These are phyloP conservation scores for Euura saliciscinereae DNA, from an alignment of 1,140 invertebrate genomes.

Conservation along the genomic window DNA sequence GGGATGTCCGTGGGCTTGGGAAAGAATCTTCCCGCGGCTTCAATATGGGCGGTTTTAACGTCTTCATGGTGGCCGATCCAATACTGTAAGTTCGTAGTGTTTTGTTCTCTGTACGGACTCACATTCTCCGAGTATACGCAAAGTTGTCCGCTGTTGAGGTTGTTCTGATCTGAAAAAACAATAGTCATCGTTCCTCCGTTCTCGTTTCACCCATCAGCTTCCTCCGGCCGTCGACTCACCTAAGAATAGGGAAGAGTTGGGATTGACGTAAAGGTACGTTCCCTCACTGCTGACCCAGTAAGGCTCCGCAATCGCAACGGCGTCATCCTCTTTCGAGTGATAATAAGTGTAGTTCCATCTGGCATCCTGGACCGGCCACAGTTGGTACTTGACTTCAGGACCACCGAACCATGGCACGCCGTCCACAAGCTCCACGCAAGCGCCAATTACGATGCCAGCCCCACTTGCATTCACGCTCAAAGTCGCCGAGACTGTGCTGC, in stretches of 20 bases:
- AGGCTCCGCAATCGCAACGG: constrained; percentile 26
- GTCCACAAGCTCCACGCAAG: not conserved
- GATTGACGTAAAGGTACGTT: constrained; percentile 26
- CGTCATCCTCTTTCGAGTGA: not conserved
- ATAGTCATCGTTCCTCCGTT: not conserved
- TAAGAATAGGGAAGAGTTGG: constrained; percentile 25
- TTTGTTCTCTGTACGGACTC: constrained; percentile 54
- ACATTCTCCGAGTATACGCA: constrained; percentile 62
- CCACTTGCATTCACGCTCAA: not conserved
- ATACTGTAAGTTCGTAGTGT: constrained; percentile 59
- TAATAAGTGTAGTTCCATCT: not conserved
- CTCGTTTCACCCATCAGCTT: too few relatives aligned
- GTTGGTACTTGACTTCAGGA: not conserved
- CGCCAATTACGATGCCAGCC: not conserved
- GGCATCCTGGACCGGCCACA: not conserved
- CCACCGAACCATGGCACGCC: not conserved
- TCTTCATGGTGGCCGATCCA: constrained; percentile 63
- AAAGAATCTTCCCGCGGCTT: constrained; percentile 62
- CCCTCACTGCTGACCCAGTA: constrained; percentile 33
- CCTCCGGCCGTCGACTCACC: not conserved
- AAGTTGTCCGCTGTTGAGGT: constrained; percentile 44
- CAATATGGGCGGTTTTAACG: constrained; percentile 63
- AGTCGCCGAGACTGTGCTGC: not conserved
- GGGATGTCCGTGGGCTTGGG: constrained; percentile 67
- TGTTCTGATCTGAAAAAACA: constrained; percentile 62